Conservation (phyloP, 2,888 invertebrate species). For the Orthosia cruda region DNA sequence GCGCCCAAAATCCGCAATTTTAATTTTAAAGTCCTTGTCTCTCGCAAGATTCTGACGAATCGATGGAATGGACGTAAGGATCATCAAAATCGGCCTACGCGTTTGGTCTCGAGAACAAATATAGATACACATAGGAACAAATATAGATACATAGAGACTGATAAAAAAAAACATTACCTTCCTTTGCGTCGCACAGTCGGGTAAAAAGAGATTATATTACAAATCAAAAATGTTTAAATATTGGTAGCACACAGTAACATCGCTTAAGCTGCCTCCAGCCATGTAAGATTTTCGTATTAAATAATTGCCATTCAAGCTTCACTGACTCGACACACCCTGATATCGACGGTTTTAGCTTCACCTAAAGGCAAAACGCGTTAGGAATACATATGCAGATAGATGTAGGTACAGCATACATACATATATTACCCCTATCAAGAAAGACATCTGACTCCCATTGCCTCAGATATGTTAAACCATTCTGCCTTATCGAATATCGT, state of each 20-base stretch:
- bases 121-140: no score
- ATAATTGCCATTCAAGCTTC: slow-evolving; percentile 49
- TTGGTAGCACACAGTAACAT: neutral
- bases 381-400: slow-evolving; percentile 26
- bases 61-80: no score
- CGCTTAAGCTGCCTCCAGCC: neutral
- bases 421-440: slow-evolving; percentile 47
- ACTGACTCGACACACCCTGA: slow-evolving; percentile 49
- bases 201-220: no score
- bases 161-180: no score
- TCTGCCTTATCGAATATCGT: slow-evolving; percentile 50
- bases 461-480: slow-evolving; percentile 46
- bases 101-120: no score
- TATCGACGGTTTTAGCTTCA: slow-evolving; percentile 40
- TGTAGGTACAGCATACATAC: slow-evolving; percentile 10
- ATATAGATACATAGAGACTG: no score
- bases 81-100: no score
- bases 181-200: no score
- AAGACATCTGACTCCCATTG: slow-evolving; percentile 57
- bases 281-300: slow-evolving; percentile 20
- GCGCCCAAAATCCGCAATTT: no score
- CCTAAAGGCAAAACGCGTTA: slow-evolving; percentile 44
- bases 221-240: no score
- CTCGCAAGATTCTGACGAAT: no score
- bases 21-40: no score